Base-by-base conservation (phyloP, 1,140 invertebrate species). In the Hylaeus volcanicus region DNA sequence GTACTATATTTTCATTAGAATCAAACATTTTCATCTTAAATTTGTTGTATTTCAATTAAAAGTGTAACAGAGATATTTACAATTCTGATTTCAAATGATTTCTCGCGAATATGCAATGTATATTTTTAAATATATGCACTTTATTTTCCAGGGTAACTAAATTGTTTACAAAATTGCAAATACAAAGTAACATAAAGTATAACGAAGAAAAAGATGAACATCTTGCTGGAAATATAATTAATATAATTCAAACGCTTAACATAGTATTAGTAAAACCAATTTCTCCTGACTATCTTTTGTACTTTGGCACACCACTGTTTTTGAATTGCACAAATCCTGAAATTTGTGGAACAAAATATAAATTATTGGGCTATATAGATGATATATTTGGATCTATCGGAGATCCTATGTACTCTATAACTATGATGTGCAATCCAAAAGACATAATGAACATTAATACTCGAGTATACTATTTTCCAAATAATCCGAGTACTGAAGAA, bases 301-400 rank as follows among this genome's bases (percentile, higher is more conserved):
- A 79, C 45, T 3, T 85, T 45, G 56, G 37, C 60, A 83, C 58
- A 41, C 61, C 75, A 26, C 48, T 85, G n/a, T 82, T 75, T 48
- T 39, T 85, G 56, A 48, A 37, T 15, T 5, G 5, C 37, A 43
- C 6, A 55, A 15, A 63, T 64, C 11, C 12, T 39, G 1, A 71
- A 61, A 26, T 39, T 55, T 15, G 0, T 39, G 12, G 56, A 41
- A 64, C 39, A 51, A 65, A 69, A 58, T 81, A 69, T 14, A 51
- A 12, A 61, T 14, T 82, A 9, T 66, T 88, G 26, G 85, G 86
- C 6, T 65, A 86, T 41, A 70, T 90, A 12, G 83, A 85, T 26
- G 88, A 90, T 55, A 81, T 90, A 68, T 89, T 89, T 79, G 86
- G 84, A 53, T 65, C 81, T 12, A 55, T 88, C 9, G 51, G 39